Base-by-base conservation (phyloP, 1,140 invertebrate species). In the Wiebesia pumilae region DNA sequence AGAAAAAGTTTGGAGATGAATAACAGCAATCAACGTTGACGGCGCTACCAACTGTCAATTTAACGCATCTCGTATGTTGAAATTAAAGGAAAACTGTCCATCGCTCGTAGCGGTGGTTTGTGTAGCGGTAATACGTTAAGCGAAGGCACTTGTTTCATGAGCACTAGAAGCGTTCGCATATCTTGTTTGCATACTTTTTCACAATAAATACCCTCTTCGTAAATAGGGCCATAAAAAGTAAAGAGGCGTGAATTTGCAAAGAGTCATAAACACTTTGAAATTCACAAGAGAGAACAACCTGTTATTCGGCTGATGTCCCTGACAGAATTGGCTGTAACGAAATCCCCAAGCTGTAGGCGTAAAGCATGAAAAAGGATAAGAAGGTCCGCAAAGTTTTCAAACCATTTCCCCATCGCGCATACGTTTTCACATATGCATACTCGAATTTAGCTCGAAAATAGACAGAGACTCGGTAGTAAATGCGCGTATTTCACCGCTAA, bases 401-500 rank as follows among this genome's bases (percentile, higher is more conserved):
- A 62, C 2, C 10, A 27, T 24, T 2, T 27, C 3, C 21, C 58
- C 3, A 62, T 27, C 24, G 51, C 58, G 24, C 27, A 62, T 62
- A 27, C 38, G 19, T n/a, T 75, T 43, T 21, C 71, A 14, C 40
- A 43, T 43, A 75, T 43, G 71, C 24, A 21, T 6, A 6, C 19
- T 3, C 1, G 33, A 27, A 75, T 75, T 43, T 12, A n/a, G 12
- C 10, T 51, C 19, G 14, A 54, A 54, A 47, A 27, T 43, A n/a
- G 73, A 79, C 3, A 16, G 3, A 6, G 40, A 54, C 12, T 43
- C 38, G 24, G 10, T n/a, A n/a, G 14, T n/a, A 79, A 54, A n/a
- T 30, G 47, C 77, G 77, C 33, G 58, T 79, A 79, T 79, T 79
- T 79, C 78, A 79, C 21, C 65, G 82, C 43, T 87, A 89, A 90